Evolutionary conservation across 2,888 invertebrate species (phyloP), one percentile per base, ranked within the genome.

Genomic region (Podabrus alpinus): DNA sequence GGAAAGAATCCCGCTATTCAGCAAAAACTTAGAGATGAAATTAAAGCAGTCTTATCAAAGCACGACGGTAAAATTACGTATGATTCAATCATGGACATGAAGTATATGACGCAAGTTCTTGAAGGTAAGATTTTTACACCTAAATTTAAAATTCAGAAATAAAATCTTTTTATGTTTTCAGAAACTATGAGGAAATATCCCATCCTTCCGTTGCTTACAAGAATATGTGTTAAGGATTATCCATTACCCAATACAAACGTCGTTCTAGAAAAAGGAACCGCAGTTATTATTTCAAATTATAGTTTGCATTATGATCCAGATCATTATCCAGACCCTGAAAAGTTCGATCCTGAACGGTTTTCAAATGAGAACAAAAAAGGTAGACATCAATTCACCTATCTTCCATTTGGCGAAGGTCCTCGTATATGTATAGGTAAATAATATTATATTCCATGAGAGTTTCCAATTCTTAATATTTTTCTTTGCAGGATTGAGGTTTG

Each of bases 51-150:
- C 0, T 73, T 88, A 25, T 79, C 80, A 9, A 84, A 84, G 45
- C 82, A 88, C 69, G 81, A 86, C 4, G 86, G 86, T 0, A 78
- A 86, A 74, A 79, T 90, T 13, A 87, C 85, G 7, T 89, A 89
- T 77, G 89, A 90, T 10, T 85, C 87, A 1, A 78, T 89, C 71
- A 82, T 83, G 77, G 88, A 89, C 19, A 86, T 90, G 87, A 83
- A 84, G 0, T 90, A 89, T 80, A 79, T 90, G 72, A 88, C 88
- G 67, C 86, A 87, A 80, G 88, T 89, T 5, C 80, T 89, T 13
- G 71, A 81, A n/a, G 81, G 82, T 82, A 89, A 3, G 19, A 67
- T 9, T 24, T 24, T 19, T 24, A 24, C 1, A 25, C 3, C 11
- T 10, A 25, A 25, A 3, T 13, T 29, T 72, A 24, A 2, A n/a